Evolutionary conservation across 2,888 invertebrate genomes (phyloP).

Genomic region (Hylaea fasciaria): DNA sequence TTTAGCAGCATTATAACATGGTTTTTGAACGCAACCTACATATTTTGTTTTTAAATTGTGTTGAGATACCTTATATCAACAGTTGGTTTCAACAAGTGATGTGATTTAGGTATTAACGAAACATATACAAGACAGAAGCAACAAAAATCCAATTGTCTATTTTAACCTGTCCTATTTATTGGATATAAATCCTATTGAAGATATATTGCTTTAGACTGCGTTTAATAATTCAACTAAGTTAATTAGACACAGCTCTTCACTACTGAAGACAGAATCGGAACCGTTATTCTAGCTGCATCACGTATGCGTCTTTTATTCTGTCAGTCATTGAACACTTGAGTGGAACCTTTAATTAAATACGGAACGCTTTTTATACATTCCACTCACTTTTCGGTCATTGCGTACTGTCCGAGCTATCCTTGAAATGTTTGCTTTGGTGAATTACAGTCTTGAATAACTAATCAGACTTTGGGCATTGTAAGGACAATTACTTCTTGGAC

Average conservation of each 20-base stretch:
- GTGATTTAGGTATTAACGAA: no score
- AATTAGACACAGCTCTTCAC: no score
- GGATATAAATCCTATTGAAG: no score
- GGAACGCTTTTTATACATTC: constrained; percentile 25
- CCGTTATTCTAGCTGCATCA: no score
- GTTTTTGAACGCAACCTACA: background rate
- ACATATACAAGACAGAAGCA: no score
- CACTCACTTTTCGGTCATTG: constrained; percentile 26
- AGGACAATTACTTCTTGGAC: background rate
- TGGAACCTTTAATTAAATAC: constrained; percentile 10
- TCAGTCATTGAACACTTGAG: constrained; percentile 12
- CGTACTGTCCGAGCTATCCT: constrained; percentile 17
- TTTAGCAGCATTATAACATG: background rate
- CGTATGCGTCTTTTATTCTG: background rate
- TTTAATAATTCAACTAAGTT: no score
- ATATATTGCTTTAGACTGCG: no score
- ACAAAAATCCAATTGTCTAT: no score
- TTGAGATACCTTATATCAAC: no score
- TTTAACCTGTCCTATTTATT: no score
- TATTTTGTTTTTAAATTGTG: no score
- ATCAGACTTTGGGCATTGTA: background rate
- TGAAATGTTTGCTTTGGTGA: constrained; percentile 12
- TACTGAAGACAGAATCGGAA: background rate
- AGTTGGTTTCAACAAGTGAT: no score
- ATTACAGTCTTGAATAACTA: constrained; percentile 14